Conservation (phyloP, 2,797 vertebrate species). For the Rhodeus uyekii region DNA sequence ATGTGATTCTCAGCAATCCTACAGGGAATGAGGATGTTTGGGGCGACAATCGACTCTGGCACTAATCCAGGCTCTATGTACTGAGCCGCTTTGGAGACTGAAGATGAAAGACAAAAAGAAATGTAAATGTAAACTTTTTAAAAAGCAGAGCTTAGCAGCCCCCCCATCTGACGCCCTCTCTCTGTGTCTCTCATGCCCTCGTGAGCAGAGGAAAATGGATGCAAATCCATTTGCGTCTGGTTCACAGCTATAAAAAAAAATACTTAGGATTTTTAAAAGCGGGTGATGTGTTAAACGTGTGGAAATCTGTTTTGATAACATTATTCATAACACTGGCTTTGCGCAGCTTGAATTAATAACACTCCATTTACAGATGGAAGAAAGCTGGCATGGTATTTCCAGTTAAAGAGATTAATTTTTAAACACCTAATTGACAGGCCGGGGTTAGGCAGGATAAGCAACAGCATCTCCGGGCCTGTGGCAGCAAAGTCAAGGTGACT, state of each 20-base stretch:
- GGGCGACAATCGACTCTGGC: constrained; percentile 64
- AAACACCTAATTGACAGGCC: constrained; percentile 87
- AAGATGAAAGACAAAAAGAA: constrained; percentile 55
- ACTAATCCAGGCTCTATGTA: constrained; percentile 77
- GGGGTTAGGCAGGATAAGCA: constrained; percentile 85
- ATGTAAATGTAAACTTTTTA: constrained; percentile 75
- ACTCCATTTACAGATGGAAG: constrained; percentile 85
- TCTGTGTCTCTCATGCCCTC: constrained; percentile 52
- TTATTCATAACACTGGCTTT: constrained; percentile 84
- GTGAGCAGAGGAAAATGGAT: constrained; percentile 65
- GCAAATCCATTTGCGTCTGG: constrained; percentile 80
- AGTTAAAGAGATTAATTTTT: constrained; percentile 91
- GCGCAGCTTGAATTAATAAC: constrained; percentile 85
- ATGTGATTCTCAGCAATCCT: constrained; percentile 75
- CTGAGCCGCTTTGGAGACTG: constrained; percentile 73
- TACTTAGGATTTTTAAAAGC: constrained; percentile 79
- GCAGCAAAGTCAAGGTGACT: constrained; percentile 88
- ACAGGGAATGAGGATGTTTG: constrained; percentile 66
- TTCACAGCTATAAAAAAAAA: constrained; percentile 82
- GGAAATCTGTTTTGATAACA: constrained; percentile 90
- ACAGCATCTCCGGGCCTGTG: constrained; percentile 74
- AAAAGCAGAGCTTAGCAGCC: constrained; percentile 72
- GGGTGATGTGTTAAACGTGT: constrained; percentile 80
- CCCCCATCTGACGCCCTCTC: constrained; percentile 54
- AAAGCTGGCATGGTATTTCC: constrained; percentile 83